These are phyloP conservation scores for Tachina lurida DNA, from an alignment of 2,888 invertebrate species.

Conservation along the genomic window DNA sequence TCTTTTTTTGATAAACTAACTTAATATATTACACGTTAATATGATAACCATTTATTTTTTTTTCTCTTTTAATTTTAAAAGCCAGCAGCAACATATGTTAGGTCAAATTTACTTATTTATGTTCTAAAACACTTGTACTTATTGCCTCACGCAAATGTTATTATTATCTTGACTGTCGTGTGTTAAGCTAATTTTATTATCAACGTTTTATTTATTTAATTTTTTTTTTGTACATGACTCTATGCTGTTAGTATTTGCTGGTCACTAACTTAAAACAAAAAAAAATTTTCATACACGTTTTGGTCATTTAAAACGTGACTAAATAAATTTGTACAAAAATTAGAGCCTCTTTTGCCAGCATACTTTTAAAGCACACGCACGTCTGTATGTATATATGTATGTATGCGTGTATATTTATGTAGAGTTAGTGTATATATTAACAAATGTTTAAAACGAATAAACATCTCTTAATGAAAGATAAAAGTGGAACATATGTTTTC, in stretches of 20 bases:
- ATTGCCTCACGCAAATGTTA: slow-evolving; percentile 65
- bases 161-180: slow-evolving; percentile 63
- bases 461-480: slow-evolving; percentile 46
- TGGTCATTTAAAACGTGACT: slow-evolving; percentile 68
- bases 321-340: slow-evolving; percentile 54
- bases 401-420: too few relatives aligned
- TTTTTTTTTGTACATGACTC: neutral
- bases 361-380: neutral
- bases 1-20: neutral
- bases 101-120: neutral
- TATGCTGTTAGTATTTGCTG: neutral
- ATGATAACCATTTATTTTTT: neutral
- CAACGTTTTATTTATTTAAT: slow-evolving; percentile 33
- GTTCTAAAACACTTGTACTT: slow-evolving; percentile 39
- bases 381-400: neutral
- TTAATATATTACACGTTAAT: neutral
- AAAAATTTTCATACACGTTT: slow-evolving; percentile 51
- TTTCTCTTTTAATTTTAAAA: neutral
- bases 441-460: slow-evolving; percentile 41
- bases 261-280: slow-evolving; percentile 3
- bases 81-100: neutral
- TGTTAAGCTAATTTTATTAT: slow-evolving; percentile 68
- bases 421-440: neutral
- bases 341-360: slow-evolving; percentile 23
- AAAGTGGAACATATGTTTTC: slow-evolving; percentile 16